phyloP scores from a whole-genome alignment of 1,140 invertebrate species.

The Lordiphosa mommai region DNA sequence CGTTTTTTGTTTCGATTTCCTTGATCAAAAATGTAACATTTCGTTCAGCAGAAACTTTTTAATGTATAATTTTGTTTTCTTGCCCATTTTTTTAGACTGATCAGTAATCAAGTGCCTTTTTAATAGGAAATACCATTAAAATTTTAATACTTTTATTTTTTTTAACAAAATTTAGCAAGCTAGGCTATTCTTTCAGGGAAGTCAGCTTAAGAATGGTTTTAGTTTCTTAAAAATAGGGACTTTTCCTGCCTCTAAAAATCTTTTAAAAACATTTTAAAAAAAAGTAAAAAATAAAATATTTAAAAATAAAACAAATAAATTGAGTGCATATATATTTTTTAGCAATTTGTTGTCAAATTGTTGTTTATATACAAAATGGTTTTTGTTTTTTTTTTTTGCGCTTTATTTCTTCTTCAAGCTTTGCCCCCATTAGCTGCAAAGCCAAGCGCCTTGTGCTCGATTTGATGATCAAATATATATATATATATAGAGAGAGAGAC shows the following conservation, averaged over 20 bases:
- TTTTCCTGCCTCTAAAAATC: background rate
- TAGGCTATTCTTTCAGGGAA: no score
- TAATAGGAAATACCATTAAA: no score
- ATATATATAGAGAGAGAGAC: background rate
- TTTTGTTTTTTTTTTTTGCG: background rate
- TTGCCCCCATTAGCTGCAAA: constrained; percentile 2
- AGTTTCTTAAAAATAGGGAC: constrained; percentile 2
- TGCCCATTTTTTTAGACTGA: no score
- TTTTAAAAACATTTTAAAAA: background rate
- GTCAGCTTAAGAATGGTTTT: no score
- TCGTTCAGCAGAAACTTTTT: no score
- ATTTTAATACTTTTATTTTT: no score
- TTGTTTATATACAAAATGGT: background rate
- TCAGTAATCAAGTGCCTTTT: no score
- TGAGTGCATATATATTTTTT: constrained; percentile 50
- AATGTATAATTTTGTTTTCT: no score
- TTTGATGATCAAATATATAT: background rate
- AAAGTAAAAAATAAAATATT: constrained; percentile 1
- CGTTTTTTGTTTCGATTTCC: no score
- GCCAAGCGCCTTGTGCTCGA: constrained; percentile 3
- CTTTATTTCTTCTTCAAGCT: constrained; percentile 1
- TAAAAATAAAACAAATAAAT: background rate
- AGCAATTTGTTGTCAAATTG: constrained; percentile 2
- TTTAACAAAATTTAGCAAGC: no score
- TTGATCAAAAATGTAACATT: no score